Percentiles rank a stretch among this genome's conserved stretches.
Evolutionary conservation across 2,888 invertebrate genomes (phyloP).

Genomic region (Crocallis elinguaria): DNA sequence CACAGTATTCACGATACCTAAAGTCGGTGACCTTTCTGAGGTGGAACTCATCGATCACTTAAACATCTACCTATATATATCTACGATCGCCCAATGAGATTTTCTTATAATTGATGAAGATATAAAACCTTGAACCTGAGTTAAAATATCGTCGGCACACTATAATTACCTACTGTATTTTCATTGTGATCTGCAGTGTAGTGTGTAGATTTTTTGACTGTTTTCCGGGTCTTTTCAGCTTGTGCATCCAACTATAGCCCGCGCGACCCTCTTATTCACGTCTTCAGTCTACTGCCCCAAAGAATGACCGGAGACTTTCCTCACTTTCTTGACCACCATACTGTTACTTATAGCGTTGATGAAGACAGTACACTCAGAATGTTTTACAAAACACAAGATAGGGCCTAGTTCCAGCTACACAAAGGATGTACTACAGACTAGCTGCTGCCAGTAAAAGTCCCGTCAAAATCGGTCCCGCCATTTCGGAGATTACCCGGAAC

Average conservation of each 20-base stretch:
- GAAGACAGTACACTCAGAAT: too few relatives aligned
- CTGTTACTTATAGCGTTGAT: too few relatives aligned
- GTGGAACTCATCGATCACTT: slow-evolving; percentile 14
- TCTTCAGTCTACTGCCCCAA: slow-evolving; percentile 1
- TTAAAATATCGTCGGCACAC: too few relatives aligned
- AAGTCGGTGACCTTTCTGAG: slow-evolving; percentile 27
- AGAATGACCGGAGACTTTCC: neutral
- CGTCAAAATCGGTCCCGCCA: too few relatives aligned
- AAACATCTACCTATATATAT: neutral
- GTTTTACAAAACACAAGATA: too few relatives aligned
- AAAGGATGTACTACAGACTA: too few relatives aligned
- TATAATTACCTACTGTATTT: too few relatives aligned
- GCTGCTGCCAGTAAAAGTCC: too few relatives aligned
- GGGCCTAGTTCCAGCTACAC: too few relatives aligned
- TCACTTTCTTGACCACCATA: neutral
- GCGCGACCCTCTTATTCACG: slow-evolving; percentile 1
- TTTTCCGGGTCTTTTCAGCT: slow-evolving; percentile 11
- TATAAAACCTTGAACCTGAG: slow-evolving; percentile 13
- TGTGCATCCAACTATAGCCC: slow-evolving; percentile 4
- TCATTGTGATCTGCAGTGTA: too few relatives aligned
- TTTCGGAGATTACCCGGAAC: too few relatives aligned
- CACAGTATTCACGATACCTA: slow-evolving; percentile 6
- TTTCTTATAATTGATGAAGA: neutral
- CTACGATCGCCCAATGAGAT: neutral
- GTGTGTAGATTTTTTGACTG: slow-evolving; percentile 17